phyloP scores from a whole-genome alignment of 2,888 invertebrate genomes.

The Tachina fera region DNA sequence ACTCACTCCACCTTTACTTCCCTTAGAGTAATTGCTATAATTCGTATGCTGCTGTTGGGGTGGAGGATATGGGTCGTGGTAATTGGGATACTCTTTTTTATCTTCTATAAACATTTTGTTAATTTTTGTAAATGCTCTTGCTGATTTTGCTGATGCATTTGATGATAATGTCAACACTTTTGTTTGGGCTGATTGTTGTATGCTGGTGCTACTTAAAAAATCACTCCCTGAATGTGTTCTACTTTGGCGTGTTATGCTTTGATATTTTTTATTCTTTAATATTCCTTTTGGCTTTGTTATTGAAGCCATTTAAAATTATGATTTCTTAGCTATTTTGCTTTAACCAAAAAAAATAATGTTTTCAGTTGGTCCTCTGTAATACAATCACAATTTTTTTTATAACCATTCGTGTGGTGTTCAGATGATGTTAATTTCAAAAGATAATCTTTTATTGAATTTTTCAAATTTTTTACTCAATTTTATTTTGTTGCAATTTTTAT shows the following conservation, averaged over 20 bases:
- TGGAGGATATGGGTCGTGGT: neutral
- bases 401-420: constrained; percentile 49
- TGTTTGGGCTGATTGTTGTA: neutral
- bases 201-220: neutral
- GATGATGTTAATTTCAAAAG: neutral
- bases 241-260: neutral
- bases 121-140: constrained; percentile 33
- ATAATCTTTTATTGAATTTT: constrained; percentile 29
- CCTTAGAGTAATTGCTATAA: neutral
- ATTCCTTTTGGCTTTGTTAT: constrained; percentile 6
- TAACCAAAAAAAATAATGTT: neutral
- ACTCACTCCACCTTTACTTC: neutral
- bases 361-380: neutral
- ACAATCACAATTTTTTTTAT: neutral
- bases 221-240: neutral
- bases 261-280: constrained; percentile 24
- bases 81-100: neutral
- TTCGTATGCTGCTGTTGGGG: neutral
- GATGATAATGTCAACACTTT: neutral
- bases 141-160: constrained; percentile 15
- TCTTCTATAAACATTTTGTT: constrained; percentile 26
- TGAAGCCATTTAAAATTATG: constrained; percentile 4
- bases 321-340: neutral
- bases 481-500: constrained; percentile 32
- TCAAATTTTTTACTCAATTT: neutral